These are phyloP conservation scores for Embiotoca jacksoni DNA, from an alignment of 2,113 vertebrate genomes.

Conservation along the genomic window DNA sequence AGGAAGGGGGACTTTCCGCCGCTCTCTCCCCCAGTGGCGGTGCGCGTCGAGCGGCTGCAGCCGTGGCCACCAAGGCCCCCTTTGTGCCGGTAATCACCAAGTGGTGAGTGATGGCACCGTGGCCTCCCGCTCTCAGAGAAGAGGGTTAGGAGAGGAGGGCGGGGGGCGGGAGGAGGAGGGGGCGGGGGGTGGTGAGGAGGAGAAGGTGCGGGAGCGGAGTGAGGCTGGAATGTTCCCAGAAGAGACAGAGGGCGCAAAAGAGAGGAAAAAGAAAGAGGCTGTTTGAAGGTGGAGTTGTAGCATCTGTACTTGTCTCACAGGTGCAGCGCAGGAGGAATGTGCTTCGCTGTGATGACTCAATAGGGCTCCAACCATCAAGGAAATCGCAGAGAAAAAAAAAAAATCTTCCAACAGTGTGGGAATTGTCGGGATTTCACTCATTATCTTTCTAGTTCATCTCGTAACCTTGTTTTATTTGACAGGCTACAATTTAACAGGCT, in stretches of 20 bases:
- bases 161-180: conserved; percentile 32
- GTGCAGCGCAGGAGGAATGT: conserved; percentile 72
- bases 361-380: conserved; percentile 53
- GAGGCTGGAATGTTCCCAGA: conserved; percentile 80
- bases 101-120: conserved; percentile 79
- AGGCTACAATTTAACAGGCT: conserved; percentile 51
- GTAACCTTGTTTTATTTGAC: conserved; percentile 62
- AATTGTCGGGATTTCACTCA: conserved; percentile 49
- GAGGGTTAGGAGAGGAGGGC: conserved; percentile 31
- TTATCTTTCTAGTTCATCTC: conserved; percentile 60
- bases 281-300: conserved; percentile 62
- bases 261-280: conserved; percentile 50
- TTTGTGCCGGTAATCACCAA: conserved; percentile 83
- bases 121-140: conserved; percentile 76
- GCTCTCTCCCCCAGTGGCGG: conserved; percentile 62
- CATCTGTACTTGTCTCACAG: conserved; percentile 67
- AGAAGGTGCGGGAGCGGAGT: conserved; percentile 68
- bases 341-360: conserved; percentile 71
- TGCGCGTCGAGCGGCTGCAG: conserved; percentile 51
- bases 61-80: conserved; percentile 79
- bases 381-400: conserved; percentile 27
- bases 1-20: conserved; percentile 70
- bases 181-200: conserved; percentile 53
- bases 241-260: conserved; percentile 61
- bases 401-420: conserved; percentile 4